A percentile compares a stretch with the other conserved stretches of the same genome.
phyloP scores from a whole-genome alignment of 2,113 vertebrate species.

The Daubentonia madagascariensis region DNA sequence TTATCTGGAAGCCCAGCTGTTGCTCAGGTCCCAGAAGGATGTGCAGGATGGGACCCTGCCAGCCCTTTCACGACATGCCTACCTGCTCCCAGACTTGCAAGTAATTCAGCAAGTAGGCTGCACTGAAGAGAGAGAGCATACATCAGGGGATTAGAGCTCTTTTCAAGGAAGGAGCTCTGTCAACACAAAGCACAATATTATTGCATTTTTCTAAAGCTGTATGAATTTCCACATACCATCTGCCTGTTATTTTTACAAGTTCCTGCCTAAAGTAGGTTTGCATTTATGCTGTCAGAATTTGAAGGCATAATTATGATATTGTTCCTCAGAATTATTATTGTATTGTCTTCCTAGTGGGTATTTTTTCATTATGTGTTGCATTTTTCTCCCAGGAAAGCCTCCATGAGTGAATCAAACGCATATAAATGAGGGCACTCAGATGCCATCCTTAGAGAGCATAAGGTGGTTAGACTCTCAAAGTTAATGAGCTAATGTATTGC shows the following conservation, averaged over 20 bases:
- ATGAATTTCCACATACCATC: constrained; percentile 63
- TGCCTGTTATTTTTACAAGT: constrained; percentile 65
- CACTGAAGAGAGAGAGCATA: not conserved
- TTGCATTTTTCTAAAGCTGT: constrained; percentile 55
- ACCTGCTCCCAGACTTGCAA: not conserved
- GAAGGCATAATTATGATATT: constrained; percentile 61
- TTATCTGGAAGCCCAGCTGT: not conserved
- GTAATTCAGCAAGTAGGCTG: not conserved
- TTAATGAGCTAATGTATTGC: constrained; percentile 64
- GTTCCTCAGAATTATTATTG: constrained; percentile 58
- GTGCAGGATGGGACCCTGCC: not conserved
- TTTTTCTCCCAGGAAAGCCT: constrained; percentile 28
- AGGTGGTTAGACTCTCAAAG: constrained; percentile 51
- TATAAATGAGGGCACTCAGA: constrained; percentile 46
- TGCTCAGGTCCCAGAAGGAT: not conserved
- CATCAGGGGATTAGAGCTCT: not conserved
- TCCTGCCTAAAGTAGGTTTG: constrained; percentile 58
- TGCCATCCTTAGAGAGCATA: constrained; percentile 34
- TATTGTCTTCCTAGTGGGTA: constrained; percentile 27
- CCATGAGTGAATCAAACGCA: constrained; percentile 46
- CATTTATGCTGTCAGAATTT: constrained; percentile 58
- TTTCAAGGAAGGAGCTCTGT: constrained; percentile 35
- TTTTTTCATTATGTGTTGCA: constrained; percentile 23
- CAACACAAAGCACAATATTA: constrained; percentile 58
- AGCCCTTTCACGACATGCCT: not conserved